Conservation (phyloP, 1,140 invertebrate species). For the Drosophila willistoni region DNA sequence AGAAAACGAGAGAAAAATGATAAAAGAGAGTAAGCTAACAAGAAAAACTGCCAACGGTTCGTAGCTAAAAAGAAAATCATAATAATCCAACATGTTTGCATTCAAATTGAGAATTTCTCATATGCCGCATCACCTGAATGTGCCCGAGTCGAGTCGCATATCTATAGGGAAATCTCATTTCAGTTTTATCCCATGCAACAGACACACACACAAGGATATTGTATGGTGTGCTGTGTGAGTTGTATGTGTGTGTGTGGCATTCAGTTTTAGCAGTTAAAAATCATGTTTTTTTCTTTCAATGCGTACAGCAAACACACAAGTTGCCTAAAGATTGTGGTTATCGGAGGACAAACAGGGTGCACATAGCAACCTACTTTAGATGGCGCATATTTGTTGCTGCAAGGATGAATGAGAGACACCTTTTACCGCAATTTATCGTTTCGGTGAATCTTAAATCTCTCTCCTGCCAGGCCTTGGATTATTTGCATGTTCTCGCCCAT, state of each 20-base stretch:
- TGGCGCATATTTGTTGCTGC: conserved; percentile 13
- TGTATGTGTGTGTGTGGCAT: conserved; percentile 38
- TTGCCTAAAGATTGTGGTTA: conserved; percentile 57
- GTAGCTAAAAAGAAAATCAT: conserved; percentile 60
- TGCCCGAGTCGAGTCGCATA: conserved; percentile 28
- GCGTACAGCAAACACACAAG: conserved; percentile 18
- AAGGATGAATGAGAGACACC: conserved; percentile 59
- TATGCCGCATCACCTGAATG: conserved; percentile 45
- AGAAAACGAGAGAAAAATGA: conserved; percentile 28
- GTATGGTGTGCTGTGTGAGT: conserved; percentile 6
- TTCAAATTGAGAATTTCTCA: conserved; percentile 79
- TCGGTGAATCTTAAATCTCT: conserved; percentile 68
- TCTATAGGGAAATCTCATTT: conserved; percentile 76
- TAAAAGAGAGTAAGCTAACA: conserved; percentile 43
- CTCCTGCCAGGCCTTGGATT: conserved; percentile 34
- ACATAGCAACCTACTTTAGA: conserved; percentile 24
- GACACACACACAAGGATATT: background rate
- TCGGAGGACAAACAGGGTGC: conserved; percentile 56
- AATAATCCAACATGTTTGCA: conserved; percentile 81
- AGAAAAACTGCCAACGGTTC: conserved; percentile 67
- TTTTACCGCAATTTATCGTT: conserved; percentile 79
- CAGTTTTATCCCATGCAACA: conserved; percentile 61
- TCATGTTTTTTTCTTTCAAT: conserved; percentile 67
- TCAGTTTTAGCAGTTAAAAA: conserved; percentile 76
- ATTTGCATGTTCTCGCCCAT: conserved; percentile 14